Conservation (phyloP, 2,888 invertebrate genomes). For the Agrotis ipsilon region DNA sequence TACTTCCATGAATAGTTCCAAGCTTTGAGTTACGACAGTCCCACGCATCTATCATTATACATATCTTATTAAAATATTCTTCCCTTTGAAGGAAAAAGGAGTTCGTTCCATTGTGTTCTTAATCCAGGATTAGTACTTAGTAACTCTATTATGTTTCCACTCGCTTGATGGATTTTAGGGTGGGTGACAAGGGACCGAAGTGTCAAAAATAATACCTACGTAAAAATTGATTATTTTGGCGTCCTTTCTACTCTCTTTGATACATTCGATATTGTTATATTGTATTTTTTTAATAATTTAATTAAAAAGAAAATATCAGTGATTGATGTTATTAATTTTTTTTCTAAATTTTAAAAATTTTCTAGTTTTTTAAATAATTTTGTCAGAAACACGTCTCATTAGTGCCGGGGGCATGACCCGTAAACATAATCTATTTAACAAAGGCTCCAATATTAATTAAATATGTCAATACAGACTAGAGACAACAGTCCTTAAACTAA, state of each 20-base stretch:
- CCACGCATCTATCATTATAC: conserved; percentile 73
- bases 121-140: conserved; percentile 27
- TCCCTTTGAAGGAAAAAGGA: conserved; percentile 21
- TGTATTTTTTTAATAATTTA: not conserved
- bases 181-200: not conserved
- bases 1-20: conserved; percentile 72
- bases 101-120: conserved; percentile 28
- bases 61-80: conserved; percentile 60
- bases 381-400: not conserved
- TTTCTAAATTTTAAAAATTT: too few relatives aligned
- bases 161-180: conserved; percentile 20
- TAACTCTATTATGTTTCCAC: conserved; percentile 30
- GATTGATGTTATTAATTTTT: not conserved
- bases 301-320: not conserved
- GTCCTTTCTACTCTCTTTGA: conserved; percentile 18
- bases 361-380: not conserved
- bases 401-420: not conserved
- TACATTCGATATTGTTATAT: conserved; percentile 29
- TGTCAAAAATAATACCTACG: conserved; percentile 10
- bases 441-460: not conserved
- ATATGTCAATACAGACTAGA: not conserved
- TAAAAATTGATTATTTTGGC: not conserved
- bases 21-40: conserved; percentile 65
- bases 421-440: not conserved
- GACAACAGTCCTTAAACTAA: not conserved